Evolutionary conservation across 2,888 invertebrate genomes (phyloP).

Genomic region (Sepiola atlantica): DNA sequence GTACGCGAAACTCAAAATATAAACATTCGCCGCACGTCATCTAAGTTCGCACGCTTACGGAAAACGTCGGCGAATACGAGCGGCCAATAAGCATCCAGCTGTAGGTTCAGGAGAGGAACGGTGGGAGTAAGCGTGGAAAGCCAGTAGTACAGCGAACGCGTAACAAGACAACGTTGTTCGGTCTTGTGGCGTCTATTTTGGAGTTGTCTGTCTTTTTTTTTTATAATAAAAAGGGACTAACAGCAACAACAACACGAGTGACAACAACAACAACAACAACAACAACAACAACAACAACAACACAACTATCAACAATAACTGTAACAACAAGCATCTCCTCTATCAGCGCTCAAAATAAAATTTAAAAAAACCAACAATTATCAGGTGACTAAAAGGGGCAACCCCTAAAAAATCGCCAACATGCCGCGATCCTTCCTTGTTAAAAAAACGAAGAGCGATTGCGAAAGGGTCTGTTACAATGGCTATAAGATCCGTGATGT

Average conservation of each 20-base stretch:
- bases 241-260: not conserved
- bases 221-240: not conserved
- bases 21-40: not conserved
- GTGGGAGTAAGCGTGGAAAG: not conserved
- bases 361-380: not conserved
- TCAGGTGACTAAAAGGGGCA: not conserved
- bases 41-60: not conserved
- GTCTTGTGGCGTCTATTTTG: not conserved
- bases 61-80: not conserved
- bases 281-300: not conserved
- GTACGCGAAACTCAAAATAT: not conserved
- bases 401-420: constrained; percentile 45
- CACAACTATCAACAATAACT: not conserved
- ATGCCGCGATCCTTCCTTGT: constrained; percentile 71
- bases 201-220: not conserved
- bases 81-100: not conserved
- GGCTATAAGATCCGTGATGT: constrained; percentile 61
- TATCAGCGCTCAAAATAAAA: not conserved
- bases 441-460: constrained; percentile 62
- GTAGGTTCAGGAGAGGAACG: not conserved
- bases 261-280: not conserved
- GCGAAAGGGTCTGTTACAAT: constrained; percentile 56
- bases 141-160: not conserved
- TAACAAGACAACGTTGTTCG: not conserved
- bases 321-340: not conserved